Evolutionary conservation across 2,797 vertebrate genomes (phyloP).

Genomic region (Lepilemur septentrionalis): DNA sequence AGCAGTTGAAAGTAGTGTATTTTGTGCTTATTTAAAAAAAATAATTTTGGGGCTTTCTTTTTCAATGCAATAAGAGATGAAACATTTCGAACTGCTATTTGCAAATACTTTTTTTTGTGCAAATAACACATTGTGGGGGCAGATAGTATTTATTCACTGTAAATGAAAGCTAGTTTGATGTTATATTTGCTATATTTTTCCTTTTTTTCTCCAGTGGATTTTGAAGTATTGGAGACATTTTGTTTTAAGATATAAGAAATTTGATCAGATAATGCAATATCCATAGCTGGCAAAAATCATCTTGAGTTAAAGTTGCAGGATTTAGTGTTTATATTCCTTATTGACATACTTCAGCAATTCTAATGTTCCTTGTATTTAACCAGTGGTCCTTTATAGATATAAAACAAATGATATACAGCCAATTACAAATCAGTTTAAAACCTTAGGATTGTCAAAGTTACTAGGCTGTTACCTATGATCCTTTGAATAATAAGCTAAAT

Average conservation of each 20-base stretch:
- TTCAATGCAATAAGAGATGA: neutral
- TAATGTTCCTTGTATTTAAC: neutral
- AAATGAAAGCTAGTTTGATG: neutral
- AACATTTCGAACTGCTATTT: neutral
- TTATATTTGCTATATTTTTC: neutral
- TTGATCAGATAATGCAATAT: neutral
- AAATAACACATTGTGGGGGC: neutral
- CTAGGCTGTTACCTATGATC: neutral
- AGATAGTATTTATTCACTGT: neutral
- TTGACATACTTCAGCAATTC: neutral
- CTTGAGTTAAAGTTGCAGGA: constrained; percentile 1
- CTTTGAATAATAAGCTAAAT: neutral
- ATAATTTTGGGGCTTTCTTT: neutral
- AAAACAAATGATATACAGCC: neutral
- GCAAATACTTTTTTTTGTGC: neutral
- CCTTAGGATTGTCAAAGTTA: neutral
- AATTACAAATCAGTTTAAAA: neutral
- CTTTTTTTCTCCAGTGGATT: neutral
- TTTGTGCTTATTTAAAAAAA: neutral
- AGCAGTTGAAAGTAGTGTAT: neutral
- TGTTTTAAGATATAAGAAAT: neutral
- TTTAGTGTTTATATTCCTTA: constrained; percentile 27
- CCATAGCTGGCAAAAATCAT: neutral
- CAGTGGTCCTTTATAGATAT: neutral
- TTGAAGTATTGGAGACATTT: constrained; percentile 20